These are phyloP conservation scores for Lamellibrachia satsuma DNA, from an alignment of 2,888 invertebrate genomes.

Conservation along the genomic window DNA sequence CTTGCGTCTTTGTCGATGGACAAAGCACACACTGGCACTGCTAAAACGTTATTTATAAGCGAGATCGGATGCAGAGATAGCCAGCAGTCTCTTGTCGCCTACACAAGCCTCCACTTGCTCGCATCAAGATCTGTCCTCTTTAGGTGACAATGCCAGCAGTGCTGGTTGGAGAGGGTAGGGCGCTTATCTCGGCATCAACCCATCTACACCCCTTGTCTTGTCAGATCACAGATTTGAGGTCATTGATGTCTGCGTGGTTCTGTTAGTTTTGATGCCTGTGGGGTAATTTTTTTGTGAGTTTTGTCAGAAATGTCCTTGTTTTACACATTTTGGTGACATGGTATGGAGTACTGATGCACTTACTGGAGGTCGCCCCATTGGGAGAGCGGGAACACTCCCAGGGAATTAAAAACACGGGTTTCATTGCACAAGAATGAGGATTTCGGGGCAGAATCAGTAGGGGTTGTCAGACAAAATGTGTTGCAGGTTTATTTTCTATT, in stretches of 20 bases:
- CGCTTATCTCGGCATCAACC: background rate
- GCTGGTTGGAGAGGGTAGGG: background rate
- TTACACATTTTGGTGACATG: background rate
- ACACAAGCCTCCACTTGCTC: background rate
- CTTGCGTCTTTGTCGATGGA: background rate
- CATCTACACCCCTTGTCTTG: background rate
- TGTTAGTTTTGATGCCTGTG: background rate
- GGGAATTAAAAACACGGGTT: background rate
- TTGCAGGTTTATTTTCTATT: no score
- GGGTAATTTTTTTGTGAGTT: background rate
- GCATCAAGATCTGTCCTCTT: background rate
- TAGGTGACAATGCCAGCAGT: background rate
- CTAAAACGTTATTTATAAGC: background rate
- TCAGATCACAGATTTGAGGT: background rate
- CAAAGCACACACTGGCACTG: conserved; percentile 3
- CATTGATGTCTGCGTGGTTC: background rate
- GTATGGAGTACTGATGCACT: background rate
- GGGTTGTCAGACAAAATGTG: no score
- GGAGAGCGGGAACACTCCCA: background rate
- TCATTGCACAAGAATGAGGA: background rate
- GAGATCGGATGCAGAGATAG: background rate
- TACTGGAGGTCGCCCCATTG: background rate
- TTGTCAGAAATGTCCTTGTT: background rate
- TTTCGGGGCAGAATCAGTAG: no score
- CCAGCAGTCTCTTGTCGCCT: background rate